Conservation (phyloP, 1,140 invertebrate species). For the Neuroterus valhalla region DNA sequence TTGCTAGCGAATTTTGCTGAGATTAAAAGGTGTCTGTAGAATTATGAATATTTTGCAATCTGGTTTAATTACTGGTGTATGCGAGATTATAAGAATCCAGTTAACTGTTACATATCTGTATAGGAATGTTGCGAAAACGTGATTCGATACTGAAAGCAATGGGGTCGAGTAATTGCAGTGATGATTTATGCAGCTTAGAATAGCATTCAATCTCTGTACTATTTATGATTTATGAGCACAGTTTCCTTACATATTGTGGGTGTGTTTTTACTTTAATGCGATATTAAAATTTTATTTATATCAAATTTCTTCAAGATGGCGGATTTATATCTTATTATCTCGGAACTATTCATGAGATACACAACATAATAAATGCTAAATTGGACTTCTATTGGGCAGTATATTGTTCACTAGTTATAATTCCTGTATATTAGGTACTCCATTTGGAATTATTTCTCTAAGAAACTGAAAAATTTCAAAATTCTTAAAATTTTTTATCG, state of each 20-base stretch:
- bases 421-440: no score
- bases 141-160: constrained; percentile 16
- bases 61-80: constrained; percentile 1
- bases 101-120: constrained; percentile 14
- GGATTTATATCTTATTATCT: no score
- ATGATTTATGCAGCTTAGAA: constrained; percentile 27
- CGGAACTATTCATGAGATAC: no score
- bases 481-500: no score
- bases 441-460: no score
- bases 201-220: constrained; percentile 3
- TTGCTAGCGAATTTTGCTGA: background rate
- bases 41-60: background rate
- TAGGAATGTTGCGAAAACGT: constrained; percentile 4
- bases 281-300: no score
- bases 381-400: no score
- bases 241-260: background rate
- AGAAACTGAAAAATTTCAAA: no score
- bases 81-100: background rate
- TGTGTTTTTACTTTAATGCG: background rate
- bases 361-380: no score
- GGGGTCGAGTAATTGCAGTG: constrained; percentile 24
- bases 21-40: background rate
- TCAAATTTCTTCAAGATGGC: no score
- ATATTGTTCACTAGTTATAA: no score
- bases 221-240: background rate